Base-by-base conservation (phyloP, 2,888 invertebrate genomes). In the Biston stratarius region DNA sequence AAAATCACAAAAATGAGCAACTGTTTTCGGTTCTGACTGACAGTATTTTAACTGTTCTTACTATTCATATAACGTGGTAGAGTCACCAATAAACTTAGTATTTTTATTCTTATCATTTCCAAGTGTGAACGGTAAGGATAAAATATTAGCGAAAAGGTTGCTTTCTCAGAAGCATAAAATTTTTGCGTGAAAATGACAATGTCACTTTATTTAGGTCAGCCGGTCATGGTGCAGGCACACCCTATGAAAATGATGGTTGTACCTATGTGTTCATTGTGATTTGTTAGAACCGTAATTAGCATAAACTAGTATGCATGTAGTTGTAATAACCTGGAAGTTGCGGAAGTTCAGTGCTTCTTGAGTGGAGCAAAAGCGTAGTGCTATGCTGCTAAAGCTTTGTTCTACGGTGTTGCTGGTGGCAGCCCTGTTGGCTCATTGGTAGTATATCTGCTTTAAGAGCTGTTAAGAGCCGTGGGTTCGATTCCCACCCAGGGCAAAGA, bases 221-320 rank as follows among this genome's bases (percentile, higher is more conserved):
- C 36, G 65, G 65, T 61, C 65, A 65, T 51, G 56, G 61, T 64
- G 59, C 36, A 53, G 40, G 42, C 64, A 60, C 59, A 52, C 59
- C 58, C 48, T 40, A 58, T 38, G 38, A 38, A 49, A 40, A 49
- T 59, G 24, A 49, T 15, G 40, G 24, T 11, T 40, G 38, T 40
- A 15, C 0, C 24, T 42, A 36, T 1, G 1, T 8, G 14, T 42
- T 42, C 24, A 9, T 9, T 47, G 8, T 15, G 40, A 48, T 58
- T 58, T 58, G 14, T 47, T 48, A 24, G 36, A 57, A 34, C 24
- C 24, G 24, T 59, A 48, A 59, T 49, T 40, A 49, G 15, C 14
- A 12, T 45, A 45, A 45, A 40, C 40, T 40, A 40, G 10, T 40
- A 24, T 24, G 24, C 3, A 24, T 24, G 24, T 24, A 24, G 3